Conservation (phyloP, 2,113 vertebrate species). For the Nerophis ophidion region DNA sequence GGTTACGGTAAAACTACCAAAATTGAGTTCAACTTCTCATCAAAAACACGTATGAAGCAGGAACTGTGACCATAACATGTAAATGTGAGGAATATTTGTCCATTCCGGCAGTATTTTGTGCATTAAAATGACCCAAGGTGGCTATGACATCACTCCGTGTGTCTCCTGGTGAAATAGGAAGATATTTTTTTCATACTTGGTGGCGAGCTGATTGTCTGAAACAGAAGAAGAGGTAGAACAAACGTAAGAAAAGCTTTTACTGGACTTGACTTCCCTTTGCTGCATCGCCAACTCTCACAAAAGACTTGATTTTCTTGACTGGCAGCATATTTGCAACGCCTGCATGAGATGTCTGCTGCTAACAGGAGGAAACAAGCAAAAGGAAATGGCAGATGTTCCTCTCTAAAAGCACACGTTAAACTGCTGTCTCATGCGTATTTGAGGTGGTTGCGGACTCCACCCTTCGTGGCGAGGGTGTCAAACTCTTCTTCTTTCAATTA, state of each 20-base stretch:
- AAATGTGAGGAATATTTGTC: neutral
- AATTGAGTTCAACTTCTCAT: conserved; percentile 5
- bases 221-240: conserved; percentile 12
- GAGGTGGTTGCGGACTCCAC: too few species aligned
- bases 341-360: neutral
- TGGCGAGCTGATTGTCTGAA: conserved; percentile 71
- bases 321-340: conserved; percentile 9
- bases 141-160: conserved; percentile 57
- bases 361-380: neutral
- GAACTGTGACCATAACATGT: conserved; percentile 4
- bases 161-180: conserved; percentile 80
- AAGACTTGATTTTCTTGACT: conserved; percentile 8
- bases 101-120: neutral
- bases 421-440: neutral
- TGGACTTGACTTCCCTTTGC: neutral
- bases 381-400: neutral
- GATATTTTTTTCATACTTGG: conserved; percentile 89
- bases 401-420: neutral
- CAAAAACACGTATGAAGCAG: conserved; percentile 8
- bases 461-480: too few species aligned
- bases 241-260: neutral
- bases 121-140: conserved; percentile 17
- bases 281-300: too few species aligned
- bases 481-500: too few species aligned
- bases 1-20: conserved; percentile 6